phyloP scores from a whole-genome alignment of 2,888 invertebrate genomes.

The Drosophila stalkeri region DNA sequence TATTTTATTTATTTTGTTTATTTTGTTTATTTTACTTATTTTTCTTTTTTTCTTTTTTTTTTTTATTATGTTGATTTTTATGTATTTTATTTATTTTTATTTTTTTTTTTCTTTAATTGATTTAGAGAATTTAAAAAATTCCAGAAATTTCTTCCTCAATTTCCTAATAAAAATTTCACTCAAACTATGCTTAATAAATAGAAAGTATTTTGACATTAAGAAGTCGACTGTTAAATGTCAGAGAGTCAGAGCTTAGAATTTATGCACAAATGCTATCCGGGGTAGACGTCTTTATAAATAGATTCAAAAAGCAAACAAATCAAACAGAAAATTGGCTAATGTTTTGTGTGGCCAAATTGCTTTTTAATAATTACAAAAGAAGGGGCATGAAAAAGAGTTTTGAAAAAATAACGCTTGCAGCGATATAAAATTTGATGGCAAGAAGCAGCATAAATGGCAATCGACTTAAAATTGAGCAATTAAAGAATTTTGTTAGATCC shows the following conservation, averaged over 20 bases:
- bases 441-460: slow-evolving; percentile 46
- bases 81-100: no score
- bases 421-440: slow-evolving; percentile 29
- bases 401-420: slow-evolving; percentile 47
- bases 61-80: no score
- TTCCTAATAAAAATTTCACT: not conserved
- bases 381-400: slow-evolving; percentile 21
- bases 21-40: no score
- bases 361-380: slow-evolving; percentile 62
- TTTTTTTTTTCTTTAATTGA: no score
- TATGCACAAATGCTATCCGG: slow-evolving; percentile 13
- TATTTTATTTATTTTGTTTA: no score
- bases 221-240: not conserved
- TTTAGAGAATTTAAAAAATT: not conserved
- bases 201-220: not conserved
- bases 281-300: slow-evolving; percentile 15
- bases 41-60: no score
- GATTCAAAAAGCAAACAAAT: slow-evolving; percentile 10
- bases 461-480: slow-evolving; percentile 64
- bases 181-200: not conserved
- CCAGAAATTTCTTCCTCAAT: not conserved
- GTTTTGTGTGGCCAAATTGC: slow-evolving; percentile 43
- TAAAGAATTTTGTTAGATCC: slow-evolving; percentile 48
- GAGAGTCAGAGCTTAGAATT: not conserved
- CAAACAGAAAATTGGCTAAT: slow-evolving; percentile 34